Evolutionary conservation across 2,888 invertebrate species (phyloP), one percentile per base, ranked within the genome.

Genomic region (Schrankia costaestrigalis): DNA sequence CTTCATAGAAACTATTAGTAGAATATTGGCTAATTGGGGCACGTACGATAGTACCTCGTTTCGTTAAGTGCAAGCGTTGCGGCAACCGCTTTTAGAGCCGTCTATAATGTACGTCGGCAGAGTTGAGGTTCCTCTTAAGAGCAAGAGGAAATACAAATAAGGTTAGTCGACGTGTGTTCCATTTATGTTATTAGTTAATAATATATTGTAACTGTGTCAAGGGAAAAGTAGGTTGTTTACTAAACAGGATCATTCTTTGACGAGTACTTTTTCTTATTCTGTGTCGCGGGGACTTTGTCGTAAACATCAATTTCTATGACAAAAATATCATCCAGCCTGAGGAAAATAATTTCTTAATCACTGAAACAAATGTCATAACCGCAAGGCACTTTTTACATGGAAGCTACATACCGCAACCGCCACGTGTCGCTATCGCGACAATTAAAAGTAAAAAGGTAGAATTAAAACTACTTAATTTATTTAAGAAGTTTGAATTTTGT

Each of bases 41-140:
- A 42, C 52, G 46, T 56, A 47, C 35, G 29, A 31, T 18, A 35
- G 39, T 37, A 41, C 38, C 36, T 42, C 46, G 43, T 53, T 35
- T 31, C 47, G 34, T 46, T 63, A 62, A 63, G 61, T 66, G 65
- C 62, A 56, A 29, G 31, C 11, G 18, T 31, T 51, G 56, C 29
- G 26, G 56, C 27, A 24, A 43, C 35, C 41, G 65, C 66, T 64
- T 60, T 67, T 57, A 64, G 60, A 54, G 56, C 37, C 47, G 60
- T 64, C 40, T 52, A 63, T 66, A 62, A 60, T 63, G 56, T 60
- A 66, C 43, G 35, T 35, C 31, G 35, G 30, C 6, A 39, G 27
- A 33, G 41, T 45, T 35, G 46, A 30, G 31, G 38, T 29, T 31
- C 42, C 47, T 54, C 34, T 37, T 27, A n/a, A n/a, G n/a, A n/a